phyloP scores from a whole-genome alignment of 2,113 vertebrate species.

The Neogale vison region DNA sequence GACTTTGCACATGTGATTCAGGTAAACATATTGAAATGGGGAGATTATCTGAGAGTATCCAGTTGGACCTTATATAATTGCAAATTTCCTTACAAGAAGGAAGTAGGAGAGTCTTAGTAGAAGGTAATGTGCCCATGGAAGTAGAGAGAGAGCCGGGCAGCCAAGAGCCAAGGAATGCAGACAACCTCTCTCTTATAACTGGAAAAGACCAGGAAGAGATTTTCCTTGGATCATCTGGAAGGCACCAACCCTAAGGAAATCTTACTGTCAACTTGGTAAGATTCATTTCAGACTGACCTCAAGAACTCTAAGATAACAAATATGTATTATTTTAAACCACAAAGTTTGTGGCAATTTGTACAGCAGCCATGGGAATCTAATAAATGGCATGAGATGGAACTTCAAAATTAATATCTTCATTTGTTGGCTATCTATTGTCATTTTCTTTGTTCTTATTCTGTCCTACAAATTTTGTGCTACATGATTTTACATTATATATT shows the following conservation, averaged over 20 bases:
- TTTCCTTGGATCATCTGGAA: not conserved
- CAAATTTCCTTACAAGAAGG: not conserved
- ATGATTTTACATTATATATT: not conserved
- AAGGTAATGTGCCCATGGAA: not conserved
- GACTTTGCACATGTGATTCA: not conserved
- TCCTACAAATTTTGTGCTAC: not conserved
- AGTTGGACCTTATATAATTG: not conserved
- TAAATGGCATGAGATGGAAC: not conserved
- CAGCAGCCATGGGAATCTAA: not conserved
- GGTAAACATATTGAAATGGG: not conserved
- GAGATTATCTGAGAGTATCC: not conserved
- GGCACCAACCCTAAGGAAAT: accelerated
- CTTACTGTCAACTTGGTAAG: not conserved
- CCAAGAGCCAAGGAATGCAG: not conserved
- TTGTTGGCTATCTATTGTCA: not conserved
- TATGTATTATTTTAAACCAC: not conserved
- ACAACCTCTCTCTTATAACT: not conserved
- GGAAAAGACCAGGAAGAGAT: not conserved
- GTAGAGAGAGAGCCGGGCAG: not conserved
- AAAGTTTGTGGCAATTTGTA: not conserved
- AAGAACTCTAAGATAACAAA: not conserved
- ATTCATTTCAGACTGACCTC: not conserved
- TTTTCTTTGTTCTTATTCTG: not conserved
- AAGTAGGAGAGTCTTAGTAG: not conserved
- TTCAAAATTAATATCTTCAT: not conserved